Evolutionary conservation across 2,113 vertebrate species (phyloP).

Genomic region (Varanus salvator): DNA sequence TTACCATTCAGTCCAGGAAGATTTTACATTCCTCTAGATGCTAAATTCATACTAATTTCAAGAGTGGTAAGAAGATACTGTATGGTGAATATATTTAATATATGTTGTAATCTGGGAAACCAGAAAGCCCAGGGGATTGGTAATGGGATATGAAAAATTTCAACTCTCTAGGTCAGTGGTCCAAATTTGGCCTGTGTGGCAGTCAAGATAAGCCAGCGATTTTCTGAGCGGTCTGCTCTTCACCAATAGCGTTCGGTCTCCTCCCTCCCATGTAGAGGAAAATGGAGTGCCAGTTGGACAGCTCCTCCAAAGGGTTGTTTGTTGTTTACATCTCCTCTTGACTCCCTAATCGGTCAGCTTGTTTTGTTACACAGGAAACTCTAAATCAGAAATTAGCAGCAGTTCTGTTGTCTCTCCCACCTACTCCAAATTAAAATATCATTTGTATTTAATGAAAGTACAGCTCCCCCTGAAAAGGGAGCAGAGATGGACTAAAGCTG

Average conservation of each 20-base stretch:
- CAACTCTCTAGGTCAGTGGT: background rate
- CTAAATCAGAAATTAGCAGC: background rate
- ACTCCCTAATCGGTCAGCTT: background rate
- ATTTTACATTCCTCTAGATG: slow-evolving; percentile 12
- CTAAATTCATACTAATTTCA: slow-evolving; percentile 34
- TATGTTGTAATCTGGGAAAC: slow-evolving; percentile 30
- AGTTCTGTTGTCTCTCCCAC: background rate
- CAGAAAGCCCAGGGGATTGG: slow-evolving; percentile 16
- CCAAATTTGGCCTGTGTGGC: slow-evolving; percentile 39
- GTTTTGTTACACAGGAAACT: slow-evolving; percentile 4
- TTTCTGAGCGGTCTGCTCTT: slow-evolving; percentile 31
- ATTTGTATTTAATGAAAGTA: background rate
- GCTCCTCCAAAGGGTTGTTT: slow-evolving; percentile 10
- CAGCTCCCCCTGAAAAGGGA: background rate
- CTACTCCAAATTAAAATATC: background rate
- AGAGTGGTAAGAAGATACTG: slow-evolving; percentile 23
- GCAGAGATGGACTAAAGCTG: background rate
- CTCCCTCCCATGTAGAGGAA: background rate
- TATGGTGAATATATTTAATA: slow-evolving; percentile 1
- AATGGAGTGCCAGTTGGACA: slow-evolving; percentile 21
- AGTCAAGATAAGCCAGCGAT: background rate
- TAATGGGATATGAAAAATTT: slow-evolving; percentile 32
- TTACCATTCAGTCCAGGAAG: background rate
- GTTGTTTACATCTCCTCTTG: background rate
- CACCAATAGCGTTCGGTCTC: background rate